Evolutionary conservation across 2,797 vertebrate genomes (phyloP), one percentile per base, ranked within the genome.

Genomic region (Merluccius polli): DNA sequence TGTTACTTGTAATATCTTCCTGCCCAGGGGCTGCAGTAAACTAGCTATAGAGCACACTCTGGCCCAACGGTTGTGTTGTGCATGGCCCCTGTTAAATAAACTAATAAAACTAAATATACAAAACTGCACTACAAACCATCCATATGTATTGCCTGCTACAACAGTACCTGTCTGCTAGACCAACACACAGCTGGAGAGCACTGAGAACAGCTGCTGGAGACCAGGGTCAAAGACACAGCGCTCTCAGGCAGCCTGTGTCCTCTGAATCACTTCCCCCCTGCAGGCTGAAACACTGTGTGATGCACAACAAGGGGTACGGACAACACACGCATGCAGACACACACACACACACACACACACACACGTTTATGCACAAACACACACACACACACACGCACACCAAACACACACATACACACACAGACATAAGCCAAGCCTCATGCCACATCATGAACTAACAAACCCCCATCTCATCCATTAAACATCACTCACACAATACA

Each of bases 211-310:
- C 87, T 89, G 90, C 79, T 83, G 79, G 59, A 75, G 85, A 83
- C 78, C 84, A 78, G 84, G 89, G 89, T 90, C 89, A 90, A 83
- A 89, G 84, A 82, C 84, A 31, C 27, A 86, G 87, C 74, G n/a
- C 84, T 87, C 59, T 82, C 86, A 83, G 72, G 59, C 80, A 84
- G 88, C 79, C 84, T 73, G 83, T 82, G 89, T 88, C 89, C 87
- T 88, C 87, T 91, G 91, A 91, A 89, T 90, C 88, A 90, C 78
- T 67, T 8, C 73, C 41, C 36, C 30, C 77, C 89, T 85, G 81
- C 84, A 82, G 85, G 87, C 83, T 72, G 79, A 74, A 83, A 81
- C 16, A 30, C 73, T 79, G 84, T 80, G 88, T 85, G 85, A 83
- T 87, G 84, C 71, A 30, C 68, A 70, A 72, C 30, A 29, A 35